A percentile compares a stretch with the other conserved stretches of the same genome.
Conservation (phyloP, 2,888 invertebrate species). For the Sarcophaga caerulescens region DNA sequence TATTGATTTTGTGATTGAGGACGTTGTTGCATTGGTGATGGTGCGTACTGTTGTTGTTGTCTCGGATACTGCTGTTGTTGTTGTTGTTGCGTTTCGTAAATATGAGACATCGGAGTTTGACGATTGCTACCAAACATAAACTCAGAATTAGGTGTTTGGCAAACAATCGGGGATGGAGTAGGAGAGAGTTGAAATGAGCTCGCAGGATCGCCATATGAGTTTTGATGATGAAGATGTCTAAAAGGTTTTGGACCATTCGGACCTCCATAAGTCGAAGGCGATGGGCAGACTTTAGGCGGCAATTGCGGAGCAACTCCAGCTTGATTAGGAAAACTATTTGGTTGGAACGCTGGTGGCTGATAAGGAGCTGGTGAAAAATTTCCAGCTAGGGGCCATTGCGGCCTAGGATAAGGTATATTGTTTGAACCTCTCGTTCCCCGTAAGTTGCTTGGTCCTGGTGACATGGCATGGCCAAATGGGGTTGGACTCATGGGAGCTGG, state of each 20-base stretch:
- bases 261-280: constrained; percentile 62
- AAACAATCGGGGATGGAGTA: constrained; percentile 84
- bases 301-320: constrained; percentile 54
- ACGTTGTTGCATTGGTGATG: constrained; percentile 77
- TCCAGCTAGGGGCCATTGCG: constrained; percentile 83
- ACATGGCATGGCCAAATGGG: constrained; percentile 80
- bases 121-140: constrained; percentile 83
- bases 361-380: constrained; percentile 80
- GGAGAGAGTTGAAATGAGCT: constrained; percentile 82
- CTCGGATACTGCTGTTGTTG: constrained; percentile 77
- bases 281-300: constrained; percentile 65
- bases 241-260: constrained; percentile 81
- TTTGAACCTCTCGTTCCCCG: constrained; percentile 80
- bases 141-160: constrained; percentile 84
- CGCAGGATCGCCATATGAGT: constrained; percentile 75
- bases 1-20: constrained; percentile 79
- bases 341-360: constrained; percentile 68
- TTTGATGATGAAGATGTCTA: constrained; percentile 81
- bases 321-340: constrained; percentile 68
- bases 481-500: constrained; percentile 73
- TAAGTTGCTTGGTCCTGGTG: constrained; percentile 82
- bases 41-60: constrained; percentile 72
- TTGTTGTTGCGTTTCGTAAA: constrained; percentile 77
- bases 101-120: constrained; percentile 80
- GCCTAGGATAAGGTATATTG: constrained; percentile 85